Evolutionary conservation across 2,888 invertebrate genomes (phyloP).

Genomic region (Taphrorychus bicolor): DNA sequence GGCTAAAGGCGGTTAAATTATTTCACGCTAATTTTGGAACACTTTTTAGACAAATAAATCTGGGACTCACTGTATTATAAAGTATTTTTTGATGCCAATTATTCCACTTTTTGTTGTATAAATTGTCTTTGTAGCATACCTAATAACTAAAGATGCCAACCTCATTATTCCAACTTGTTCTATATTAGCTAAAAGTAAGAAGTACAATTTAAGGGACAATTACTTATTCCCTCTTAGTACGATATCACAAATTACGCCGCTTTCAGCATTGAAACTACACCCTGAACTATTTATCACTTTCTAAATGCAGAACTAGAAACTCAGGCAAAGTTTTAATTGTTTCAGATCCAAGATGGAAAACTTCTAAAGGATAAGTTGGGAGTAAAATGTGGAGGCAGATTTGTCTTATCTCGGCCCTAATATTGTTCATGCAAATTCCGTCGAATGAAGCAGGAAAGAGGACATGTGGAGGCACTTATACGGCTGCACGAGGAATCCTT

Average conservation of each 20-base stretch:
- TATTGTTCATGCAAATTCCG: slow-evolving; percentile 26
- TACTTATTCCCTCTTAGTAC: no score
- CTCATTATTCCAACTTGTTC: no score
- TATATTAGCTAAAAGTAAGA: no score
- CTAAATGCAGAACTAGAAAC: slow-evolving; percentile 3
- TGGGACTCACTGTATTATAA: no score
- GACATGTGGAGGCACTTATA: slow-evolving; percentile 72
- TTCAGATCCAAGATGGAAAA: slow-evolving; percentile 29
- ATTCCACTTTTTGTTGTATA: no score
- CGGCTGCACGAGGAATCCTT: slow-evolving; percentile 72
- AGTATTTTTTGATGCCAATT: no score
- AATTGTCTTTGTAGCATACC: no score
- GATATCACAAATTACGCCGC: neutral
- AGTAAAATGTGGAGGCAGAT: slow-evolving; percentile 30
- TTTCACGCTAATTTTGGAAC: no score
- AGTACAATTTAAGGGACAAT: no score
- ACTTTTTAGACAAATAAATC: no score
- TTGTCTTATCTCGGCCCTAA: slow-evolving; percentile 22
- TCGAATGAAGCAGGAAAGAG: slow-evolving; percentile 26
- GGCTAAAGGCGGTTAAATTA: no score
- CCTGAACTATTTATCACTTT: neutral
- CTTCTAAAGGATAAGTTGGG: slow-evolving; percentile 21
- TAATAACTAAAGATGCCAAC: no score
- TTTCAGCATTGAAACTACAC: neutral
- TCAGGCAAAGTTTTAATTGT: slow-evolving; percentile 25